phyloP scores from a whole-genome alignment of 2,113 vertebrate species.

The Mus pahari region DNA sequence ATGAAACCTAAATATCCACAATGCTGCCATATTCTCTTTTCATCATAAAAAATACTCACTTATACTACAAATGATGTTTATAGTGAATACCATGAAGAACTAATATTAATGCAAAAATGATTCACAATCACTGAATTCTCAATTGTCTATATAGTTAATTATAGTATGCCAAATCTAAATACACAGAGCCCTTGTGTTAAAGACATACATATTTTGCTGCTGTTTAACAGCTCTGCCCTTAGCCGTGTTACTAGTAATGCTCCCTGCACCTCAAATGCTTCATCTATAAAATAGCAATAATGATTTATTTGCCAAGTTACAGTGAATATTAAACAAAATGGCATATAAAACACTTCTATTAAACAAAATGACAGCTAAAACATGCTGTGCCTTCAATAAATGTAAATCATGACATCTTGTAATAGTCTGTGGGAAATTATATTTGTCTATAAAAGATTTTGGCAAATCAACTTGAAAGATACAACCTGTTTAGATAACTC shows the following conservation, averaged over 20 bases:
- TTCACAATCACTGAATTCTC: background rate
- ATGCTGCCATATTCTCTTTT: background rate
- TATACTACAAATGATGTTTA: background rate
- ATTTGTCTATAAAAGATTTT: background rate
- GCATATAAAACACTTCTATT: conserved; percentile 7
- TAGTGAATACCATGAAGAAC: background rate
- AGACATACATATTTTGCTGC: background rate
- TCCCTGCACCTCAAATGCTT: background rate
- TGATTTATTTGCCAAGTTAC: conserved; percentile 27
- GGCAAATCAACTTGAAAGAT: background rate
- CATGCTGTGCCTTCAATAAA: background rate
- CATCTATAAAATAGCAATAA: background rate
- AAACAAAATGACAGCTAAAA: background rate
- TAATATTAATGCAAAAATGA: background rate
- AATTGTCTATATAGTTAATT: background rate
- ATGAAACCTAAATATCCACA: background rate
- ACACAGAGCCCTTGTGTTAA: background rate
- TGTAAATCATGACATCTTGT: conserved; percentile 8
- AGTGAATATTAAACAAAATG: conserved; percentile 38
- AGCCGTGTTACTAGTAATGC: background rate
- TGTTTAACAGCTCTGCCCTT: conserved; percentile 17
- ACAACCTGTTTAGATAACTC: background rate
- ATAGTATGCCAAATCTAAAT: background rate
- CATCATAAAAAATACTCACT: background rate
- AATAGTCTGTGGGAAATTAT: conserved; percentile 19